Percentiles rank a stretch among this genome's conserved stretches.
These are phyloP conservation scores for Speoplatyrhinus poulsoni DNA, from an alignment of 2,113 vertebrate species.

Conservation along the genomic window DNA sequence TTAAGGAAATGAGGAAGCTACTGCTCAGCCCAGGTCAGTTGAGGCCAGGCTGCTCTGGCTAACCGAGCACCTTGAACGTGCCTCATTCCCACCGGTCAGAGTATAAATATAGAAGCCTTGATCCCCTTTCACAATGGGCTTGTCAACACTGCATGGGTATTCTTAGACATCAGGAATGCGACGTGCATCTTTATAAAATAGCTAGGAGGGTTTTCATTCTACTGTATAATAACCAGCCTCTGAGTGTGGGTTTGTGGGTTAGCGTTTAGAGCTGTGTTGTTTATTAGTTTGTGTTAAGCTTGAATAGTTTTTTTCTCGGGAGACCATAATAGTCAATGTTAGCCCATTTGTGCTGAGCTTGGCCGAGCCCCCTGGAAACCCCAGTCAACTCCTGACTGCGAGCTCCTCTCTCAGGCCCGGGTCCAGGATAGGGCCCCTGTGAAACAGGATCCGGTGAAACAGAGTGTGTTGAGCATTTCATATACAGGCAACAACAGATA, in stretches of 20 bases:
- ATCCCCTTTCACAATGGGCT: constrained; percentile 50
- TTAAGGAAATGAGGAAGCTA: too few species aligned
- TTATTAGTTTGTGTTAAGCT: too few species aligned
- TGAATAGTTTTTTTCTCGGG: too few species aligned
- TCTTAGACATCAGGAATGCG: constrained; percentile 60
- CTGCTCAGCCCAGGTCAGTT: constrained; percentile 18
- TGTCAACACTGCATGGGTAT: constrained; percentile 42
- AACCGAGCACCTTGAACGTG: constrained; percentile 25
- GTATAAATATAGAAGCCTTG: constrained; percentile 43
- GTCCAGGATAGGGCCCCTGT: too few species aligned
- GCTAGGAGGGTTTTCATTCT: constrained; percentile 33
- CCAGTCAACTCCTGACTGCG: too few species aligned
- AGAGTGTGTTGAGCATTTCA: too few species aligned
- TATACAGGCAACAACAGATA: too few species aligned
- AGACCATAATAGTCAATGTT: too few species aligned
- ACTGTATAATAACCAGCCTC: constrained; percentile 34
- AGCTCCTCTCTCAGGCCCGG: too few species aligned
- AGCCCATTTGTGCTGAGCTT: too few species aligned
- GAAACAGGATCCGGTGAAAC: too few species aligned
- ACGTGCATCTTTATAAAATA: constrained; percentile 61
- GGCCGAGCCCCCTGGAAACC: too few species aligned
- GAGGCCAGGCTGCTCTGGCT: constrained; percentile 19
- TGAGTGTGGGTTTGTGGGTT: background rate
- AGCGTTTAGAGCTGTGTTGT: background rate
- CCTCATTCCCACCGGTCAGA: constrained; percentile 24